Base-by-base conservation (phyloP, 2,888 invertebrate species). In the Pterobdella sp. region DNA sequence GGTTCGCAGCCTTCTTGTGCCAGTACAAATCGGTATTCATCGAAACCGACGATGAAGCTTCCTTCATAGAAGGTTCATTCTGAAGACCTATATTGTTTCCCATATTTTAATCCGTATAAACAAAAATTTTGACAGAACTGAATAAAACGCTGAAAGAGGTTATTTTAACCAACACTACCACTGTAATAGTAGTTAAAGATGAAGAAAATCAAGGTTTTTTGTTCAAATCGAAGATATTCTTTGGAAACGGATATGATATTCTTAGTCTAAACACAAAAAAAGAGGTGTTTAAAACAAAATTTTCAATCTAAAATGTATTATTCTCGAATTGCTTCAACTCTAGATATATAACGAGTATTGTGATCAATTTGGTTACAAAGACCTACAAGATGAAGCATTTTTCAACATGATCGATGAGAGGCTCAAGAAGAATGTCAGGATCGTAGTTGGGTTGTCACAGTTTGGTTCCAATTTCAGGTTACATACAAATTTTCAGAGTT, bases 21-120 rank as follows among this genome's bases (percentile, higher is more conserved):
- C 90, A 91, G 80, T 89, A 89, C 80, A 86, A 86, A 73, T 88
- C 89, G 0, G 93, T 89, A 85, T 89, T 90, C 85, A 89, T 93
- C 68, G 88, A 90, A 77, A 89, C 92, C 65, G 89, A 90, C 29
- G 90, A 90, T 74, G 80, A 79, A 72, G 76, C 78, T 63, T 93
- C 93, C 79, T 93, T 93, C 81, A 80, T 83, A 77, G 83, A 83
- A 76, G 84, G 84, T 84, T n/a, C 68, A 35, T 31, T n/a, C 4
- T 29, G n/a, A n/a, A n/a, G n/a, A n/a, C n/a, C n/a, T n/a, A n/a
- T n/a, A n/a, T n/a, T n/a, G n/a, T n/a, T n/a, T n/a, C n/a, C n/a
- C n/a, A n/a, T n/a, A n/a, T n/a, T 42, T 42, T 42, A 42, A 14
- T 42, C 22, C 7, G 7, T 42, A 42, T 42, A 14, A 14, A 42